A percentile compares a stretch with the other conserved stretches of the same genome.
These are phyloP conservation scores for Fissipunctia ypsillon DNA, from an alignment of 2,888 invertebrate genomes.

Conservation along the genomic window DNA sequence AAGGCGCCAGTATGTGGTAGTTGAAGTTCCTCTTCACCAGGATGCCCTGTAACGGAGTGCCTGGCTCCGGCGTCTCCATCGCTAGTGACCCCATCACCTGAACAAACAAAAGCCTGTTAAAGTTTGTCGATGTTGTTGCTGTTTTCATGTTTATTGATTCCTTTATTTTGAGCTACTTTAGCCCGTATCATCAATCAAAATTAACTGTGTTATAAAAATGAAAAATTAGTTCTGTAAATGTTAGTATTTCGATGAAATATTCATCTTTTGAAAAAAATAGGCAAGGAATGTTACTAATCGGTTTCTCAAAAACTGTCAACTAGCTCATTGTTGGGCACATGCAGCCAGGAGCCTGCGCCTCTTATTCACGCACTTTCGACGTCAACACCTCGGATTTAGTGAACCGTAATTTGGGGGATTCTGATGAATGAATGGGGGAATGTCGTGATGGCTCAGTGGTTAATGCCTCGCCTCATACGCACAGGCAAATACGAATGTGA, in stretches of 20 bases:
- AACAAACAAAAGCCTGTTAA: background rate
- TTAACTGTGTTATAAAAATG: no score
- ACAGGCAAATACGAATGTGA: no score
- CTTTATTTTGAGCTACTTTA: background rate
- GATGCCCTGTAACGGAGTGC: conserved; percentile 96
- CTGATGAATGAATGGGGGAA: no score
- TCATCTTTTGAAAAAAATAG: no score
- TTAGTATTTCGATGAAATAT: no score
- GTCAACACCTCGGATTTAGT: background rate
- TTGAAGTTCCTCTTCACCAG: conserved; percentile 99
- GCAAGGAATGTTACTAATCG: no score
- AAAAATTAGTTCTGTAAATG: no score
- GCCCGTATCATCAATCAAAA: no score
- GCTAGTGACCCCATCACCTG: conserved; percentile 97
- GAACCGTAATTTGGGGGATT: background rate
- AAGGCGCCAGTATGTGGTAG: conserved; percentile 97
- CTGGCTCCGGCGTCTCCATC: conserved; percentile 94
- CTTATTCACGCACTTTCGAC: background rate
- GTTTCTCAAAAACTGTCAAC: no score
- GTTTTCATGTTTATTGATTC: background rate
- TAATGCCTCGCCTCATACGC: no score
- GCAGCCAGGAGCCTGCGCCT: background rate
- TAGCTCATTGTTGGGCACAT: background rate
- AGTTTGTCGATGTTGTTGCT: background rate
- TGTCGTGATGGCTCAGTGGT: no score